Evolutionary conservation across 2,888 invertebrate species (phyloP), one percentile per base, ranked within the genome.

Genomic region (Leptinotarsa peninsularis): DNA sequence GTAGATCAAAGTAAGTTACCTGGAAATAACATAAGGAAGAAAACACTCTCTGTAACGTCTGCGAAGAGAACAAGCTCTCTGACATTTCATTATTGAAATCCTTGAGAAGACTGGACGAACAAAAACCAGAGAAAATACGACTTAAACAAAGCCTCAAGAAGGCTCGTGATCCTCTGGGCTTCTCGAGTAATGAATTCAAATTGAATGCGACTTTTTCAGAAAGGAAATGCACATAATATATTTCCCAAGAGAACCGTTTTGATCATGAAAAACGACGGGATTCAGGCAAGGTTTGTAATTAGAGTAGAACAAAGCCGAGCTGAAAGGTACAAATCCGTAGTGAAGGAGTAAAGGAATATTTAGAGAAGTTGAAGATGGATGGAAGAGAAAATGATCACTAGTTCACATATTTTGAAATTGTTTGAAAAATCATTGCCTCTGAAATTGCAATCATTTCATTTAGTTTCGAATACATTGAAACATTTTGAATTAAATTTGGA

Each of bases 311-410:
- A 52, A 52, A 52, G n/a, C 17, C 15, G 52, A 52, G 60, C 58
- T 71, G 73, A 69, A 74, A 74, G 21, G 27, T 66, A 74, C 68
- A 66, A 70, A 69, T 74, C 66, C 69, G 52, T 4, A n/a, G 4
- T n/a, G 52, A n/a, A 52, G 52, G 7, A 17, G 15, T n/a, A 52
- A 4, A 52, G 5, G 58, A 58, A 58, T 58, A 18, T 21, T 14
- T n/a, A 4, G 18, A 58, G 4, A 18, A 2, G 58, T 58, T 13
- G 7, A 5, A 58, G 13, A 58, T 2, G 21, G 13, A n/a, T n/a
- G 3, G 43, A 43, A 43, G 3, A 43, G 43, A 10, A 43, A 43
- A 43, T 43, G 10, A 10, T 43, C 10, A 3, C 10, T 7, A 13
- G 43, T 43, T 43, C 43, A 43, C 43, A 43, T 43, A 43, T 3